Base-by-base conservation (phyloP, 1,140 invertebrate genomes). In the Thrips palmi region DNA sequence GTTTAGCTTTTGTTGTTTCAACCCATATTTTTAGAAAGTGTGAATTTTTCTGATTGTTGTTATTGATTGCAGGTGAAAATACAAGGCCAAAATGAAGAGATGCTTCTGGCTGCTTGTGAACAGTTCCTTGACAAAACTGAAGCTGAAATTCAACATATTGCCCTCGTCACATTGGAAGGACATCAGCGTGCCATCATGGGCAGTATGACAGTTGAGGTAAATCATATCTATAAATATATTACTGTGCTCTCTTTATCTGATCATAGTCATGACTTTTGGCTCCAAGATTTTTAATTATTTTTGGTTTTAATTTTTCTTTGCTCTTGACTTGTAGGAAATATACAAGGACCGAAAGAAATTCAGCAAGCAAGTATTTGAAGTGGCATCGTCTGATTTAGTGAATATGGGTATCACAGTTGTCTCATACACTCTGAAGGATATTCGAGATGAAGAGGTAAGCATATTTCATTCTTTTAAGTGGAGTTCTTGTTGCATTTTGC, bases 341-440 rank as follows among this genome's bases (percentile, higher is more conserved):
- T 97, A 97, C 60, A 96, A 96, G 59, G 92, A 97, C 56, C 71
- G 93, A 32, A 96, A 97, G 64, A 97, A 97, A 61, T 97, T 97
- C 60, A 93, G 88, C 45, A 93, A 93, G 58, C 85, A 93, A 64
- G 87, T 93, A 2, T 92, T 91, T 49, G 85, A 91, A 65, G 86
- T 89, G 7, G 82, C 83, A 7, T 92, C 87, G 14, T 89, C 86
- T 42, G 91, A 96, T 64, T 64, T 97, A 39, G 85, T 94, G 42
- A 94, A 94, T 54, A 96, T 97, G 89, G 89, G 92, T 10, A 94
- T 97, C 49, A 93, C 88, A 37, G 91, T 97, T 4, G 89, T 97
- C 6, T 96, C 89, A 2, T 97, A 97, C 57, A 97, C 92, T 2
- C 67, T 97, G 11, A 97, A 96, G 64, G 92, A 97, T 63, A 88